These are phyloP conservation scores for Leucopsar rothschildi DNA, from an alignment of 2,113 vertebrate genomes.

Conservation along the genomic window DNA sequence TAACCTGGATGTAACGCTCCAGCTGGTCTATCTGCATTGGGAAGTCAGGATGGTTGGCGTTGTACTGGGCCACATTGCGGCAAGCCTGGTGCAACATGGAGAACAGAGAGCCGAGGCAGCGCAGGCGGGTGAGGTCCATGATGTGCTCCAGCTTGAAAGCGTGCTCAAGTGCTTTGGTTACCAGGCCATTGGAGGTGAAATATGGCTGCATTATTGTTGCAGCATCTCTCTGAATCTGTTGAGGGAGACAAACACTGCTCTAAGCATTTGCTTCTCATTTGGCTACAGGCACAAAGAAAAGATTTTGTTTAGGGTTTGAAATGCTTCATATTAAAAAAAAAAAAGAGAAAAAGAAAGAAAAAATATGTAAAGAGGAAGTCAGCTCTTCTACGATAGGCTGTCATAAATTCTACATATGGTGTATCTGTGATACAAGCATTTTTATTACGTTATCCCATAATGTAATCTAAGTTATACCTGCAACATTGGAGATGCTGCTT, in stretches of 20 bases:
- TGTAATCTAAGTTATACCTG: slow-evolving; percentile 75
- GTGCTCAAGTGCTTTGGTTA: slow-evolving; percentile 95
- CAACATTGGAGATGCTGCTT: slow-evolving; percentile 92
- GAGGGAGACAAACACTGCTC: neutral
- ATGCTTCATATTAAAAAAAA: neutral
- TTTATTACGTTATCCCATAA: neutral
- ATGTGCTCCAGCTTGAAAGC: slow-evolving; percentile 98
- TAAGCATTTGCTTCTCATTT: neutral
- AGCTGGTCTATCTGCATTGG: slow-evolving; percentile 96
- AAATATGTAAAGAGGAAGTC: neutral
- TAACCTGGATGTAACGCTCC: slow-evolving; percentile 95
- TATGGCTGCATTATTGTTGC: slow-evolving; percentile 91
- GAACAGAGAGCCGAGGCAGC: slow-evolving; percentile 92
- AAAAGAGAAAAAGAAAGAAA: neutral
- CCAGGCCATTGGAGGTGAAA: slow-evolving; percentile 93
- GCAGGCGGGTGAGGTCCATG: slow-evolving; percentile 96
- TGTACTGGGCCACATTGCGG: slow-evolving; percentile 94
- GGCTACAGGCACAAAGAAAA: neutral
- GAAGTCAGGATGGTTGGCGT: slow-evolving; percentile 96
- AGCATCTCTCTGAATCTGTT: slow-evolving; percentile 91
- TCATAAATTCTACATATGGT: neutral
- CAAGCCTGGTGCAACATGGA: slow-evolving; percentile 99
- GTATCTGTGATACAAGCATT: neutral
- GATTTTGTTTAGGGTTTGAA: neutral
- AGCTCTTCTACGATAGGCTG: neutral